A percentile compares a stretch with the other conserved stretches of the same genome.
These are phyloP conservation scores for Plumapathes pennacea DNA, from an alignment of 92 coral and sea anemone genomes.

Conservation along the genomic window DNA sequence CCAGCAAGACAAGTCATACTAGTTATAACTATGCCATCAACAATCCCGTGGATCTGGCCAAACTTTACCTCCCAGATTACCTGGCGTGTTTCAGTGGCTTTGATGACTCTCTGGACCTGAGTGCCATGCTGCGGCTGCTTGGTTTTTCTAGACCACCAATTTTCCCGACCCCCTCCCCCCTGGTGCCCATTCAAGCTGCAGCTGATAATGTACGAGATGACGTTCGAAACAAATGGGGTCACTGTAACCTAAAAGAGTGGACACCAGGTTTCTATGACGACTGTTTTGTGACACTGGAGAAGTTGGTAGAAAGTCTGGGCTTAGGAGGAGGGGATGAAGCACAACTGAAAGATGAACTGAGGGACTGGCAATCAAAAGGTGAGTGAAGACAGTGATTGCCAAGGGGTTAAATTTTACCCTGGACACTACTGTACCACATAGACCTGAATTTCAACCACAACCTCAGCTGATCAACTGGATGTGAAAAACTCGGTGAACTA, in stretches of 20 bases:
- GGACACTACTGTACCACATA: too few relatives aligned
- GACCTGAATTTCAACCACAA: too few relatives aligned
- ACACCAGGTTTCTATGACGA: constrained; percentile 9
- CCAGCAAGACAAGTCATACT: too few relatives aligned
- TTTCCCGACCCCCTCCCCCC: constrained; percentile 2
- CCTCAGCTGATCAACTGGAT: too few relatives aligned
- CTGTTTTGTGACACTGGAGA: constrained; percentile 18
- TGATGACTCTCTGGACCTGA: constrained; percentile 29
- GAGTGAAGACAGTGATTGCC: too few relatives aligned
- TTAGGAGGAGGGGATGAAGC: constrained; percentile 7
- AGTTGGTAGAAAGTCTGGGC: constrained; percentile 21
- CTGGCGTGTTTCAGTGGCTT: constrained; percentile 21
- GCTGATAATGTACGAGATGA: constrained; percentile 31
- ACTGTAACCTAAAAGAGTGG: constrained; percentile 18
- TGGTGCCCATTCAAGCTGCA: constrained; percentile 7
- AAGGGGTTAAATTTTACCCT: too few relatives aligned
- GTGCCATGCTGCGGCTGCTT: constrained; percentile 23
- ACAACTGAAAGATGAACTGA: constrained; percentile 1
- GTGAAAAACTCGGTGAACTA: too few relatives aligned
- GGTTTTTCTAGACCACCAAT: constrained; percentile 3
- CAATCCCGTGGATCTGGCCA: constrained; percentile 19
- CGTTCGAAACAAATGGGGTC: constrained; percentile 25
- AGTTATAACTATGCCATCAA: constrained; percentile 16
- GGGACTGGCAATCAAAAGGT: constrained; percentile 28
- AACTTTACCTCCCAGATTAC: constrained; percentile 18